phyloP scores from a whole-genome alignment of 2,888 invertebrate species.

The Rosalia funebris region DNA sequence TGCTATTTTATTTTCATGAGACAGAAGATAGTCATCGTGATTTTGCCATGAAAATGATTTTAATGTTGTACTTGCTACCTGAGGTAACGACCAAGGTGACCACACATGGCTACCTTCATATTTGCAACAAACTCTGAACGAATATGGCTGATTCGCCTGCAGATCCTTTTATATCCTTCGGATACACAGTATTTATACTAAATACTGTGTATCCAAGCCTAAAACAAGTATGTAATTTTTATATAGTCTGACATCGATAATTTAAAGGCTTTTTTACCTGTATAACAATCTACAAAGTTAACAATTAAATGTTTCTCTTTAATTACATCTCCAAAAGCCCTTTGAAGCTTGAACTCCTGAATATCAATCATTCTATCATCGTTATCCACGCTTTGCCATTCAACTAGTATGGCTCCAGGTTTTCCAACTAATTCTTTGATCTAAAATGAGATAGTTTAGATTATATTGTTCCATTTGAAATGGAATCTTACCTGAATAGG shows the following conservation, averaged over 20 bases:
- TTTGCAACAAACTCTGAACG: slow-evolving; percentile 68
- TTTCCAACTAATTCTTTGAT: slow-evolving; percentile 65
- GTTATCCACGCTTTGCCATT: slow-evolving; percentile 65
- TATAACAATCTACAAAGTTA: slow-evolving; percentile 63
- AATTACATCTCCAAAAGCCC: slow-evolving; percentile 61
- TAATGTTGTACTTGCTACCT: slow-evolving; percentile 64
- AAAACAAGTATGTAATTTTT: neutral
- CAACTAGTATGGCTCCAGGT: slow-evolving; percentile 67
- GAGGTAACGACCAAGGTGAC: slow-evolving; percentile 68
- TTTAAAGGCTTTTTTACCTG: slow-evolving; percentile 55
- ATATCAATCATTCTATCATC: slow-evolving; percentile 63
- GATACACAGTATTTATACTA: no score
- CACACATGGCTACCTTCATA: slow-evolving; percentile 62
- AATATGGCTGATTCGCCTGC: slow-evolving; percentile 63
- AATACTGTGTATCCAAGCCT: slow-evolving; percentile 64
- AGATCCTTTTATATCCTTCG: no score
- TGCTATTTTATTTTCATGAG: slow-evolving; percentile 66
- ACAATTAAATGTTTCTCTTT: slow-evolving; percentile 53
- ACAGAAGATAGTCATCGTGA: slow-evolving; percentile 62
- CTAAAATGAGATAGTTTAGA: slow-evolving; percentile 58
- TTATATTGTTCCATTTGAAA: neutral
- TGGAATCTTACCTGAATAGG: slow-evolving; percentile 55
- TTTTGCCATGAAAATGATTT: slow-evolving; percentile 66
- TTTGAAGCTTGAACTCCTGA: slow-evolving; percentile 64
- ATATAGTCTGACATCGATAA: no score